Conservation (phyloP, 2,113 vertebrate genomes). For the Phalacrocorax aristotelis region DNA sequence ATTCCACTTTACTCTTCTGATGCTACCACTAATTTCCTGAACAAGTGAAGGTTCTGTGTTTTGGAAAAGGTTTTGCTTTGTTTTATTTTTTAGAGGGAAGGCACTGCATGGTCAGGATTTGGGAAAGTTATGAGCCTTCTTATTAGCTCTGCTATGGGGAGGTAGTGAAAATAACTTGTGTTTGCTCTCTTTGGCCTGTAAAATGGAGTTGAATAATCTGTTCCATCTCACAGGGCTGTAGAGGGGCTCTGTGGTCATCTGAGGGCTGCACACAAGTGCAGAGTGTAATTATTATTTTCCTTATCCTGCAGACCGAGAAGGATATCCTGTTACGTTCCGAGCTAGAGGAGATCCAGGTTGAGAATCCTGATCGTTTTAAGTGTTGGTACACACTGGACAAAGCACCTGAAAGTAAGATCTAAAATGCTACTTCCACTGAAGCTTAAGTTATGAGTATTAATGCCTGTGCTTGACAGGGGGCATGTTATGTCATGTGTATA, state of each 20-base stretch:
- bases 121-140: neutral
- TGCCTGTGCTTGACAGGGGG: neutral
- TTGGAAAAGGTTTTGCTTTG: neutral
- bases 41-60: neutral
- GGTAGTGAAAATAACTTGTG: neutral
- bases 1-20: neutral
- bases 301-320: conserved; percentile 83
- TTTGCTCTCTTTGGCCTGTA: neutral
- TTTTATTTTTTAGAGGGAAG: neutral
- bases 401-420: conserved; percentile 82
- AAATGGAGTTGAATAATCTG: neutral
- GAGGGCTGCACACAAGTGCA: neutral
- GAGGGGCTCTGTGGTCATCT: neutral
- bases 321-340: conserved; percentile 90
- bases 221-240: neutral
- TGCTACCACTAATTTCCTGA: neutral
- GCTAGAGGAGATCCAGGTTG: conserved; percentile 87
- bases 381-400: conserved; percentile 93
- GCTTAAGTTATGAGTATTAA: neutral
- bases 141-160: neutral
- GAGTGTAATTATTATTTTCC: neutral
- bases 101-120: neutral
- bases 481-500: rapidly evolving
- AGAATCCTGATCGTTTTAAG: conserved; percentile 84
- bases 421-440: neutral